Evolutionary conservation across 2,797 vertebrate species (phyloP).

Genomic region (Periophthalmus magnuspinnatus): DNA sequence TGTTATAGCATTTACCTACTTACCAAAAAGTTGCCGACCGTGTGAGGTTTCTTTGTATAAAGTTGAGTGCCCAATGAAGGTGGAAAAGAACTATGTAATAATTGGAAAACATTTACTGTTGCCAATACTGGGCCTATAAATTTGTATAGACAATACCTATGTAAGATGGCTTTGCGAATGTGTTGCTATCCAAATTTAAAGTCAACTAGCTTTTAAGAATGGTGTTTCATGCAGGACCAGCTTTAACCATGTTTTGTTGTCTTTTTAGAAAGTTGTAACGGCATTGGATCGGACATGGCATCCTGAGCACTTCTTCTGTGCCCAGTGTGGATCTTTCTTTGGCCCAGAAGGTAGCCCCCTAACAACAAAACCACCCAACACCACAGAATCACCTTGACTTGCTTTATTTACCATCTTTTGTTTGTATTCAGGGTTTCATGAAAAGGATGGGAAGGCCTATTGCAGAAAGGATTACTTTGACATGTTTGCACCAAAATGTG

Average conservation of each 20-base stretch:
- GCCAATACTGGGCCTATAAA: too few relatives aligned
- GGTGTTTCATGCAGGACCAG: neutral
- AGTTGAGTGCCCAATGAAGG: too few relatives aligned
- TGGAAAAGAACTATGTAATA: too few relatives aligned
- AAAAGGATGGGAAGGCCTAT: constrained; percentile 97
- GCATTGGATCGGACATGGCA: constrained; percentile 98
- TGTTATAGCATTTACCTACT: too few relatives aligned
- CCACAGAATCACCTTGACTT: neutral
- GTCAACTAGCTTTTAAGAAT: neutral
- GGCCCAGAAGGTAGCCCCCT: constrained; percentile 84
- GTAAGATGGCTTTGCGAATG: neutral
- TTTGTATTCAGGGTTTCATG: constrained; percentile 86
- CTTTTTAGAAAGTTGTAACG: constrained; percentile 94
- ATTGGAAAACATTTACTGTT: too few relatives aligned
- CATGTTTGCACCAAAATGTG: constrained; percentile 98
- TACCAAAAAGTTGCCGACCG: too few relatives aligned
- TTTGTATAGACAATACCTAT: neutral
- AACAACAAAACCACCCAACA: neutral
- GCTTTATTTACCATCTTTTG: neutral
- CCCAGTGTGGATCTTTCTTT: constrained; percentile 97
- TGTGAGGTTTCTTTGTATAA: too few relatives aligned
- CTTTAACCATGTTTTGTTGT: constrained; percentile 7
- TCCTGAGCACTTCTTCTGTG: constrained; percentile 98
- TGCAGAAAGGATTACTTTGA: constrained; percentile 99
- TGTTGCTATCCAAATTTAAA: neutral